phyloP scores from a whole-genome alignment of 2,888 invertebrate genomes.

The Eupithecia inturbata region DNA sequence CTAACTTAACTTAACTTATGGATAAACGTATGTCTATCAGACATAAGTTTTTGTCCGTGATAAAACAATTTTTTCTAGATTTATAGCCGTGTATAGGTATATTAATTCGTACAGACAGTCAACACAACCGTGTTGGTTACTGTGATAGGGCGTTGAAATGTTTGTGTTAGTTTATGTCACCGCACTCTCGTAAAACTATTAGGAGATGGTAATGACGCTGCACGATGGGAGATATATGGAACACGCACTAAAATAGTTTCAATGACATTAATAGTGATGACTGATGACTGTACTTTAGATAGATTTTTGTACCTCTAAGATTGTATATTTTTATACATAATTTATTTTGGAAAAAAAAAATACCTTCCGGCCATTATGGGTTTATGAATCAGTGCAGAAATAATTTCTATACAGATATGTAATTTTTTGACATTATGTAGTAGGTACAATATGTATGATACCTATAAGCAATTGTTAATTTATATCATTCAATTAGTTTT shows the following conservation, averaged over 20 bases:
- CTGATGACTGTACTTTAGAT: background rate
- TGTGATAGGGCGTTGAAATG: conserved; percentile 74
- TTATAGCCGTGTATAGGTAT: too few relatives aligned
- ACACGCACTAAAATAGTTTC: conserved; percentile 15
- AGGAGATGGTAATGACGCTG: conserved; percentile 53
- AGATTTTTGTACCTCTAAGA: background rate
- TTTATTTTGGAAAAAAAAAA: background rate
- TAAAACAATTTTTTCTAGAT: too few relatives aligned
- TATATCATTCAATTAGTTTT: background rate
- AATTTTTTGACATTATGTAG: background rate
- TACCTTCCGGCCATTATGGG: background rate
- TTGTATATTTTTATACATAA: background rate
- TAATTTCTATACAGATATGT: background rate
- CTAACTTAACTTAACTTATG: too few relatives aligned
- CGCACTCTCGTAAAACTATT: conserved; percentile 73
- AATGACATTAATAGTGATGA: background rate
- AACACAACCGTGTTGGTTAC: conserved; percentile 47
- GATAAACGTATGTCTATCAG: too few relatives aligned
- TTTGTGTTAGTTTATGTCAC: conserved; percentile 73
- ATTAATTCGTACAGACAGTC: background rate
- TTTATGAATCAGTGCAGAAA: background rate
- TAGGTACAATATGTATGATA: too few relatives aligned
- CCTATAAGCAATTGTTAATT: too few relatives aligned
- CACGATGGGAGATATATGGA: conserved; percentile 37
- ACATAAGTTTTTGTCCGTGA: too few relatives aligned